Conservation (phyloP, 2,888 invertebrate species). For the Drosophila pegasa region DNA sequence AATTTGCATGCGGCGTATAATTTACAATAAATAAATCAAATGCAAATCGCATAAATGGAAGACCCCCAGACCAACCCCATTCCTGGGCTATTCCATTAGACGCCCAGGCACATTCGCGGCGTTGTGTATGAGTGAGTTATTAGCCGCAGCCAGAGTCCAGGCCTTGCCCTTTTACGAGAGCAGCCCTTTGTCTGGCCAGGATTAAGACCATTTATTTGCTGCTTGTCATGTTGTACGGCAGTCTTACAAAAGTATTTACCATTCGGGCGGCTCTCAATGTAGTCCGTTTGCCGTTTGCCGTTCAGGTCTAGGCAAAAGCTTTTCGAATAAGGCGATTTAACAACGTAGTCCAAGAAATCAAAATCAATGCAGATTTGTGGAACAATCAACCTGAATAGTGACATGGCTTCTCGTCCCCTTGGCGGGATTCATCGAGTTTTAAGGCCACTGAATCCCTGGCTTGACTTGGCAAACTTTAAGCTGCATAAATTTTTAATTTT, state of each 20-base stretch:
- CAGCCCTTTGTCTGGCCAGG: constrained; percentile 72
- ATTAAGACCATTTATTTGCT: constrained; percentile 79
- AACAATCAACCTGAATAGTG: constrained; percentile 30
- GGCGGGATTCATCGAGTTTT: constrained; percentile 59
- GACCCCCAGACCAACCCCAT: constrained; percentile 40
- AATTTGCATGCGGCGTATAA: constrained; percentile 76
- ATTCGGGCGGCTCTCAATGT: constrained; percentile 24
- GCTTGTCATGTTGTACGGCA: constrained; percentile 61
- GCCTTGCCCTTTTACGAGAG: constrained; percentile 43
- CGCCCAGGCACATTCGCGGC: constrained; percentile 34
- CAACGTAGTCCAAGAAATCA: constrained; percentile 60
- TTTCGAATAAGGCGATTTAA: constrained; percentile 71
- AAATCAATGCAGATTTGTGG: constrained; percentile 77
- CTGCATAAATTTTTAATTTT: constrained; percentile 54
- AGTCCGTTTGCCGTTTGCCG: constrained; percentile 21
- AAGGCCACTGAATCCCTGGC: constrained; percentile 19
- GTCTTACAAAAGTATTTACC: constrained; percentile 56
- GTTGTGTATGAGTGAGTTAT: constrained; percentile 57
- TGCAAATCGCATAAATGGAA: constrained; percentile 70
- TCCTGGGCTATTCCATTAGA: constrained; percentile 26
- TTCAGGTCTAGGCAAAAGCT: constrained; percentile 43
- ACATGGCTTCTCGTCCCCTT: constrained; percentile 47
- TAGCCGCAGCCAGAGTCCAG: constrained; percentile 36
- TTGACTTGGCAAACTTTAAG: constrained; percentile 41
- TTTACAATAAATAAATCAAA: constrained; percentile 76